Evolutionary conservation across 2,888 invertebrate genomes (phyloP).

Genomic region (Erebia palarica): DNA sequence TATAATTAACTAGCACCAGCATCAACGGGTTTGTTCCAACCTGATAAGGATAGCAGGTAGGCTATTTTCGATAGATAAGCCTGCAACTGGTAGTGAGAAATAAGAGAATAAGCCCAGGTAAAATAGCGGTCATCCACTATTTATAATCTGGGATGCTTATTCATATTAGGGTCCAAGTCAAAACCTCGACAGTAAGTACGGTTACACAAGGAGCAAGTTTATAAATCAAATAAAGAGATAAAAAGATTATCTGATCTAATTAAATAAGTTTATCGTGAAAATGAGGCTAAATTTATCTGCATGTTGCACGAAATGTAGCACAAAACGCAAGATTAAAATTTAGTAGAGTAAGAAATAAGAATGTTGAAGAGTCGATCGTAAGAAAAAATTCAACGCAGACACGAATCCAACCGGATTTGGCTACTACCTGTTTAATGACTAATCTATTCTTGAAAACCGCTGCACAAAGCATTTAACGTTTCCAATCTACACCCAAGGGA

Average conservation of each 20-base stretch:
- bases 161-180: neutral
- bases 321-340: conserved; percentile 33
- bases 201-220: neutral
- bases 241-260: neutral
- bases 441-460: conserved; percentile 30
- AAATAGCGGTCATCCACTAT: conserved; percentile 3
- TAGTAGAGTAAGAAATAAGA: conserved; percentile 46
- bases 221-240: neutral
- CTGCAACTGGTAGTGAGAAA: neutral
- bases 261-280: neutral
- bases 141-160: neutral
- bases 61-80: neutral
- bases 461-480: conserved; percentile 28
- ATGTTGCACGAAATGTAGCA: conserved; percentile 3
- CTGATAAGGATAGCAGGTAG: conserved; percentile 2
- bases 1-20: neutral
- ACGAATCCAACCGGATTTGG: conserved; percentile 28
- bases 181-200: neutral
- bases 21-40: neutral
- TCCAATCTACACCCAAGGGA: conserved; percentile 30
- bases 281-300: neutral
- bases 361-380: conserved; percentile 48
- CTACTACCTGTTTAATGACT: conserved; percentile 29
- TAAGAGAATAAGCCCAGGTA: neutral
- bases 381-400: conserved; percentile 26